Conservation (phyloP, 2,888 invertebrate genomes). For the Dryobotodes eremita region DNA sequence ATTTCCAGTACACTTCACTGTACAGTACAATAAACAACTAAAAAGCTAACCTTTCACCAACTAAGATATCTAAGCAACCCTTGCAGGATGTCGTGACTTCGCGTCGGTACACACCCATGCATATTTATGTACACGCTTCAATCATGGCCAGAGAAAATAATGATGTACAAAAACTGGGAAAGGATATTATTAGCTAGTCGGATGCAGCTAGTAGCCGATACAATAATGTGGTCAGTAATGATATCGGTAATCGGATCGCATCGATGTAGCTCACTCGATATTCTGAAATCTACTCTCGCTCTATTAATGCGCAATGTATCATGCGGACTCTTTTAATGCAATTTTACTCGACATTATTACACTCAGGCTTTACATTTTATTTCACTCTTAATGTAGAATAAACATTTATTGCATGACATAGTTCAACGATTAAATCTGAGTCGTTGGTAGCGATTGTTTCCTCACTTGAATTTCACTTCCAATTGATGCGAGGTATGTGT, state of each 20-base stretch:
- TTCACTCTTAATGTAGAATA: constrained; percentile 26
- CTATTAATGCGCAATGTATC: constrained; percentile 69
- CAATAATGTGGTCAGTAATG: constrained; percentile 69
- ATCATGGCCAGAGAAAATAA: constrained; percentile 64
- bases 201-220: constrained; percentile 60
- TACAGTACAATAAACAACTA: constrained; percentile 40
- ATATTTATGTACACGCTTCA: constrained; percentile 65
- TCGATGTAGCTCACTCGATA: constrained; percentile 67
- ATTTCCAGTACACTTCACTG: constrained; percentile 27
- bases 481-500: constrained; percentile 61
- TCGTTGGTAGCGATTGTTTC: constrained; percentile 41
- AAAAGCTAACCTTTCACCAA: constrained; percentile 59
- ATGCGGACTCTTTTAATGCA: constrained; percentile 51
- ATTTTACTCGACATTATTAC: constrained; percentile 23
- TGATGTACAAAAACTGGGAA: constrained; percentile 66
- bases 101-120: constrained; percentile 51
- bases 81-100: constrained; percentile 63
- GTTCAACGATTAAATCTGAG: constrained; percentile 47
- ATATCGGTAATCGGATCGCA: constrained; percentile 71
- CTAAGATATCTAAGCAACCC: constrained; percentile 56
- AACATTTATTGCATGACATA: constrained; percentile 29
- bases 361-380: neutral
- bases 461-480: constrained; percentile 59
- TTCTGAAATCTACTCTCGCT: constrained; percentile 69
- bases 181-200: constrained; percentile 68